phyloP scores from a whole-genome alignment of 2,113 vertebrate species.

The Microcebus ravelobensis region DNA sequence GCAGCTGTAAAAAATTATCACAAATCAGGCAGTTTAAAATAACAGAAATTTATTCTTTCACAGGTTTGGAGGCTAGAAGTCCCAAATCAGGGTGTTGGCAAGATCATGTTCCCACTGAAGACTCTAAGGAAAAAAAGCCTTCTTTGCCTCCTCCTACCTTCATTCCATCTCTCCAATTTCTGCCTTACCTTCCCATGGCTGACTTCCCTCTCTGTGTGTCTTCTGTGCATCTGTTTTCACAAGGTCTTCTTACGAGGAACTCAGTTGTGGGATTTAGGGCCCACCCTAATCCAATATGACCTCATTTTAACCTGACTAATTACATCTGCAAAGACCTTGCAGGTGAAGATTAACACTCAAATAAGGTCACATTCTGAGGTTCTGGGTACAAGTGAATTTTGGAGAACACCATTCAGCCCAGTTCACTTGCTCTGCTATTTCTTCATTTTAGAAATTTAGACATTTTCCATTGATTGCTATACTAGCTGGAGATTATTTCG shows the following conservation, averaged over 20 bases:
- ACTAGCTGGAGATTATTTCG: not conserved
- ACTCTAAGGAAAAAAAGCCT: not conserved
- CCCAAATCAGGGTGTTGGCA: not conserved
- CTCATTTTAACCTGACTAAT: not conserved
- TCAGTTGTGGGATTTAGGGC: not conserved
- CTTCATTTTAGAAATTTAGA: not conserved
- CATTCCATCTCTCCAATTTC: not conserved
- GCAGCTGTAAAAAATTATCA: not conserved
- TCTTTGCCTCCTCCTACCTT: not conserved
- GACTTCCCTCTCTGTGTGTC: not conserved
- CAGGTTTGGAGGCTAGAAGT: not conserved
- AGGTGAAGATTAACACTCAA: not conserved
- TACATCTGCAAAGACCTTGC: not conserved
- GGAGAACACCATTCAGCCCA: not conserved
- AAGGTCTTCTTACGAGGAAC: not conserved
- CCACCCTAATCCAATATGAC: not conserved
- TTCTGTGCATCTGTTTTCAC: not conserved
- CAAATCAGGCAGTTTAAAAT: not conserved
- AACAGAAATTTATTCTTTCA: constrained; percentile 7
- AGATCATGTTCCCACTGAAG: not conserved
- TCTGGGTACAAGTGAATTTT: not conserved
- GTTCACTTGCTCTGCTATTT: not conserved
- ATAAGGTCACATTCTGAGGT: not conserved
- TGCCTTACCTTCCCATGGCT: not conserved
- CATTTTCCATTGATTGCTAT: not conserved